Conservation (phyloP, 2,797 vertebrate genomes). For the Sciurus carolinensis region DNA sequence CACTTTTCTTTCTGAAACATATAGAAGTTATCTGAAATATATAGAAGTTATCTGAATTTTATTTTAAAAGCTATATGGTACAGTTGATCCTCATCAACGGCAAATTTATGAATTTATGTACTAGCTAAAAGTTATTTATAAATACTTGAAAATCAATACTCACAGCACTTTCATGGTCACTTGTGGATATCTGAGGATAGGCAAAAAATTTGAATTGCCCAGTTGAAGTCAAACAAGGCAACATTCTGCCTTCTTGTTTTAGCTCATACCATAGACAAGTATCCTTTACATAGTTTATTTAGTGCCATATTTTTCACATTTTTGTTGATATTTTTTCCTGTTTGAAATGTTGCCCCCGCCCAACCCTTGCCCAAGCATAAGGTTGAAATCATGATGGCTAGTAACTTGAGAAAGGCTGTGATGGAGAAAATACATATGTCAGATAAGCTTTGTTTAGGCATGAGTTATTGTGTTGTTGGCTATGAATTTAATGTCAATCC, state of each 20-base stretch:
- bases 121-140: conserved; percentile 9
- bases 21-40: background rate
- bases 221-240: background rate
- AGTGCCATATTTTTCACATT: background rate
- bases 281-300: background rate
- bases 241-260: background rate
- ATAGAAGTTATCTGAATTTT: background rate
- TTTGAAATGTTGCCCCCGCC: background rate
- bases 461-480: background rate
- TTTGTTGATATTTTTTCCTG: background rate
- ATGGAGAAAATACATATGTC: background rate
- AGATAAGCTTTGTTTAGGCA: background rate
- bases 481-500: background rate
- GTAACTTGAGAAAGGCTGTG: background rate
- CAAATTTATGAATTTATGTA: background rate
- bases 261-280: background rate
- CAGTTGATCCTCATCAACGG: background rate
- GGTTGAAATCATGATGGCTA: background rate
- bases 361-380: background rate
- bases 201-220: background rate
- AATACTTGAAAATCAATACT: background rate
- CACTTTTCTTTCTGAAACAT: conserved; percentile 49
- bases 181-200: background rate
- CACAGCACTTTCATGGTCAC: background rate
- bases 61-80: background rate